phyloP scores from a whole-genome alignment of 2,797 vertebrate species.

The Hozukius guyotensis region DNA sequence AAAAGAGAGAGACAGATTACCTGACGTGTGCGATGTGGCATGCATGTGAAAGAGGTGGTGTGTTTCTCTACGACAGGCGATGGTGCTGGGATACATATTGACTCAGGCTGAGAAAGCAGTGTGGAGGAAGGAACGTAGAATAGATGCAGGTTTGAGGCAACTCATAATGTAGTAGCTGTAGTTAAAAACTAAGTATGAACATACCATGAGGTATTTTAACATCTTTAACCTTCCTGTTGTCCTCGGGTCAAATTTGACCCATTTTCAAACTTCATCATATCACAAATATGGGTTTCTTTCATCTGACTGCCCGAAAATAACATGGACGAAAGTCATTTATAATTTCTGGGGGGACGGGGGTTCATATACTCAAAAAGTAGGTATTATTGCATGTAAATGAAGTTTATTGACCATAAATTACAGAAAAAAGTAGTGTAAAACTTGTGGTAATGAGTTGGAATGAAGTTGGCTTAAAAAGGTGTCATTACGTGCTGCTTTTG shows the following conservation, averaged over 20 bases:
- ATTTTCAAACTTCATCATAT: accelerated
- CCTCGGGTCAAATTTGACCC: too few species aligned
- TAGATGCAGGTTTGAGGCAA: conserved; percentile 54
- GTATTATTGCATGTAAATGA: too few species aligned
- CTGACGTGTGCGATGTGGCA: conserved; percentile 79
- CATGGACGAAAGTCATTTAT: too few species aligned
- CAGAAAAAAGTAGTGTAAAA: too few species aligned
- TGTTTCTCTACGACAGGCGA: conserved; percentile 78
- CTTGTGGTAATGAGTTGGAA: too few species aligned
- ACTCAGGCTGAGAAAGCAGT: conserved; percentile 78
- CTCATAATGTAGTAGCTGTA: conserved; percentile 15
- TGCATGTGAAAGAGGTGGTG: conserved; percentile 79
- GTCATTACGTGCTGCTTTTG: too few species aligned
- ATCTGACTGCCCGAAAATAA: too few species aligned
- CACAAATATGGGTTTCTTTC: too few species aligned
- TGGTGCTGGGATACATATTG: conserved; percentile 78
- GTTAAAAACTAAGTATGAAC: not conserved
- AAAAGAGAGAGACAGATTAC: conserved; percentile 82
- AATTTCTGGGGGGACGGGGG: too few species aligned
- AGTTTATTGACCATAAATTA: too few species aligned
- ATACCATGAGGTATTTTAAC: not conserved
- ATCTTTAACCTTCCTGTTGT: not conserved
- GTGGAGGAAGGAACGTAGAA: conserved; percentile 26
- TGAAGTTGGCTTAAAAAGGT: too few species aligned
- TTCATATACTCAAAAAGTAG: too few species aligned